phyloP scores from a whole-genome alignment of 2,888 invertebrate species.

The Noctua comes region DNA sequence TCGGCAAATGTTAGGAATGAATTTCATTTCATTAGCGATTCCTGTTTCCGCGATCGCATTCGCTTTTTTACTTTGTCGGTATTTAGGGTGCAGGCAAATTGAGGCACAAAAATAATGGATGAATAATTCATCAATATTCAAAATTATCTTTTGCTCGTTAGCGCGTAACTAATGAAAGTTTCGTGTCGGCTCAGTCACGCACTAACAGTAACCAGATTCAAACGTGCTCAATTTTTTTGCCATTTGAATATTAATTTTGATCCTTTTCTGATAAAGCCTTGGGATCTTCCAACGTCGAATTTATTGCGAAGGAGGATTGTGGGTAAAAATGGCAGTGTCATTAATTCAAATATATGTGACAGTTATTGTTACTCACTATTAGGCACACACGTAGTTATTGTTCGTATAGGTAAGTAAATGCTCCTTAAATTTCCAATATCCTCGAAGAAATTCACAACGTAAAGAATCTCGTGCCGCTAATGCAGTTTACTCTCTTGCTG shows the following conservation, averaged over 20 bases:
- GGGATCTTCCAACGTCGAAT: neutral
- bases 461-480: neutral
- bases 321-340: neutral
- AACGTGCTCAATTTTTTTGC: constrained; percentile 25
- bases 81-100: neutral
- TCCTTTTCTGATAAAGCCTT: constrained; percentile 7
- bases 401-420: neutral
- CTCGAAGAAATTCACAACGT: neutral
- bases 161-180: constrained; percentile 36
- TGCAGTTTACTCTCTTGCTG: constrained; percentile 2
- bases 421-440: neutral
- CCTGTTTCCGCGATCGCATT: neutral
- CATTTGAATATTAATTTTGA: constrained; percentile 29
- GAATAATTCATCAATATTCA: constrained; percentile 12
- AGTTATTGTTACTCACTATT: neutral
- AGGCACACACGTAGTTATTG: neutral
- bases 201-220: constrained; percentile 19
- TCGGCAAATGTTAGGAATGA: neutral
- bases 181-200: constrained; percentile 31
- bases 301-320: neutral
- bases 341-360: neutral
- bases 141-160: constrained; percentile 7
- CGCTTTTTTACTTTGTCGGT: neutral
- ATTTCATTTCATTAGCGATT: neutral
- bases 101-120: neutral